Percentiles rank a stretch among this genome's conserved stretches.
Conservation (phyloP, 2,113 vertebrate species). For the Cyprinus carpio region DNA sequence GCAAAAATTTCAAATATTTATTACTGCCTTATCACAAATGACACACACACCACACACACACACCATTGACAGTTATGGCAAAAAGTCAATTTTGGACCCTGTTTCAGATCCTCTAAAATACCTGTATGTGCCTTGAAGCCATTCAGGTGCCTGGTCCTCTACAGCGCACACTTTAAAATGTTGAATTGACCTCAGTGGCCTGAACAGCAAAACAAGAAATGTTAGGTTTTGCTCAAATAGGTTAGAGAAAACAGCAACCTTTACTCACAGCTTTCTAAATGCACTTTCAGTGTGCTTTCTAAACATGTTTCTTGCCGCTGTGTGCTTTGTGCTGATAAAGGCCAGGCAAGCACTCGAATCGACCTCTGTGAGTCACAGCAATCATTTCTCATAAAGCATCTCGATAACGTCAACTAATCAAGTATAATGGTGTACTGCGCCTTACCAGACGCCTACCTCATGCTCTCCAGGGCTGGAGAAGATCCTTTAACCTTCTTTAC, state of each 20-base stretch:
- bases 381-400: conserved; percentile 31
- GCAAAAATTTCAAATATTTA: no score
- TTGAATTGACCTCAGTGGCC: conserved; percentile 15
- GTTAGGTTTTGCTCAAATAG: conserved; percentile 7
- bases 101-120: background rate
- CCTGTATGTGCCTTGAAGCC: background rate
- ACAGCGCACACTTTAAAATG: conserved; percentile 12
- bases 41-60: background rate
- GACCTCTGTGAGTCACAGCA: conserved; percentile 8
- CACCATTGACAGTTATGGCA: background rate
- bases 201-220: conserved; percentile 2
- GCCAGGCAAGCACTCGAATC: background rate
- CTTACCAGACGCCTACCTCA: background rate
- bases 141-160: background rate
- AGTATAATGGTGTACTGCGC: conserved; percentile 4
- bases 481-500: conserved; percentile 26
- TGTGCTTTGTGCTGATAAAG: conserved; percentile 22
- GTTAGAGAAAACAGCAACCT: conserved; percentile 19
- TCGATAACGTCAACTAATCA: conserved; percentile 27
- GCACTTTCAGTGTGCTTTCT: conserved; percentile 12
- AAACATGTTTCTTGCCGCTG: background rate
- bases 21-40: background rate
- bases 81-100: background rate
- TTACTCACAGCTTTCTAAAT: background rate
- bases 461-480: conserved; percentile 6